Base-by-base conservation (phyloP, 2,113 vertebrate genomes). In the Oreochromis niloticus region DNA sequence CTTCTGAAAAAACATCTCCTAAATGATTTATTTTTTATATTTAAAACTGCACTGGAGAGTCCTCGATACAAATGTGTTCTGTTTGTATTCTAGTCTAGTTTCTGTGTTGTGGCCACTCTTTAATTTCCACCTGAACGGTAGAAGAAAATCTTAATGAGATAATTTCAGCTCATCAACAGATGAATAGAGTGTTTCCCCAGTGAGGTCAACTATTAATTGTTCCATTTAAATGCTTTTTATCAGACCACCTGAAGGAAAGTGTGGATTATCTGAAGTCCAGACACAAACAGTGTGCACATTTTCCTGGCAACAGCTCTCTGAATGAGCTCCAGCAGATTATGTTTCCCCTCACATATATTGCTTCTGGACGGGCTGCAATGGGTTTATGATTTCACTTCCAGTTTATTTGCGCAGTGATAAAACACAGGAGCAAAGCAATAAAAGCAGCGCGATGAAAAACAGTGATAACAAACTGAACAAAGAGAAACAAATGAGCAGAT, bases 401-500 rank as follows among this genome's bases (percentile, higher is more conserved):
- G 54, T 91, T 91, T 94, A 87, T 92, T 93, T 89, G 86, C 30
- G 50, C 80, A 22, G 84, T n/a, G 82, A 91, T 92, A 89, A 93
- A 94, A 92, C 92, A 88, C 86, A 84, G 93, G 81, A 93, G 88
- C 91, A 91, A 52, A 90, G 93, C 92, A 94, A 94, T 94, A 94
- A 94, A 90, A 85, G 75, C 82, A 81, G 54, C 61, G 2, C 4
- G 73, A 91, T 89, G 91, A 91, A 87, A 91, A 90, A 87, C 81
- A 82, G 32, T 1, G 86, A 92, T 80, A 89, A 82, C 54, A 82
- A 84, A 81, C 41, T 19, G 87, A 89, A 90, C 73, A 78, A 56
- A 86, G 78, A 87, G 82, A 81, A 89, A 89, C 81, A 83, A 85
- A 91, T 57, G 88, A 90, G 89, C 36, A 12, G 87, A 63, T 81